Evolutionary conservation across 2,113 vertebrate genomes (phyloP).

Genomic region (Antechinus flavipes): DNA sequence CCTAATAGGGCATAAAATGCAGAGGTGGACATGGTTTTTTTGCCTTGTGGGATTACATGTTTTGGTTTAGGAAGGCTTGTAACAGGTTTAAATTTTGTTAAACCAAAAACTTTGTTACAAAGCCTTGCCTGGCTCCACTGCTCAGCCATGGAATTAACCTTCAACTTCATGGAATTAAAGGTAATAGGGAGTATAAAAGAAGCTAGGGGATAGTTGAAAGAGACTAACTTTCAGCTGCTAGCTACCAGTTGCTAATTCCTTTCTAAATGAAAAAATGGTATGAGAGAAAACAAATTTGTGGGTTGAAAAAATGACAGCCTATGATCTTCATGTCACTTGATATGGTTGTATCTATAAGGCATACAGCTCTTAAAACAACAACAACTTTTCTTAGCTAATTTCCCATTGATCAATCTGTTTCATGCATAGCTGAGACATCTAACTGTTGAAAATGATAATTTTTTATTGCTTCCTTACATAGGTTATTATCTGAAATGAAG

Average conservation of each 20-base stretch:
- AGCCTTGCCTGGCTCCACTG: conserved; percentile 38
- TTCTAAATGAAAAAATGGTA: conserved; percentile 55
- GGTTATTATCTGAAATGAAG: background rate
- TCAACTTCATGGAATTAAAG: conserved; percentile 14
- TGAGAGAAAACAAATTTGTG: conserved; percentile 52
- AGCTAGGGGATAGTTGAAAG: background rate
- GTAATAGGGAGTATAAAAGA: background rate
- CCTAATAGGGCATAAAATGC: conserved; percentile 19
- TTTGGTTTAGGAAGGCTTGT: conserved; percentile 39
- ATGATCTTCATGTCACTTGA: conserved; percentile 13
- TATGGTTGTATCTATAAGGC: conserved; percentile 16
- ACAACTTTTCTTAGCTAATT: conserved; percentile 12
- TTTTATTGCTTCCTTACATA: background rate
- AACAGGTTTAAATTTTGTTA: conserved; percentile 38
- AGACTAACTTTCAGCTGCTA: background rate
- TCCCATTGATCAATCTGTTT: conserved; percentile 38
- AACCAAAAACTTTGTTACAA: conserved; percentile 17
- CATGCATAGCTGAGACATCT: background rate
- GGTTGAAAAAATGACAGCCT: conserved; percentile 44
- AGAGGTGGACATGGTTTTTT: conserved; percentile 26
- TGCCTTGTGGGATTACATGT: conserved; percentile 20
- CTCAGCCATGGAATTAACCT: background rate
- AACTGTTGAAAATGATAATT: background rate
- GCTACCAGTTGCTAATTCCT: conserved; percentile 46
- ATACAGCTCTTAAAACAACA: background rate